Conservation (phyloP, 1,140 invertebrate genomes). For the Tenebrio molitor region DNA sequence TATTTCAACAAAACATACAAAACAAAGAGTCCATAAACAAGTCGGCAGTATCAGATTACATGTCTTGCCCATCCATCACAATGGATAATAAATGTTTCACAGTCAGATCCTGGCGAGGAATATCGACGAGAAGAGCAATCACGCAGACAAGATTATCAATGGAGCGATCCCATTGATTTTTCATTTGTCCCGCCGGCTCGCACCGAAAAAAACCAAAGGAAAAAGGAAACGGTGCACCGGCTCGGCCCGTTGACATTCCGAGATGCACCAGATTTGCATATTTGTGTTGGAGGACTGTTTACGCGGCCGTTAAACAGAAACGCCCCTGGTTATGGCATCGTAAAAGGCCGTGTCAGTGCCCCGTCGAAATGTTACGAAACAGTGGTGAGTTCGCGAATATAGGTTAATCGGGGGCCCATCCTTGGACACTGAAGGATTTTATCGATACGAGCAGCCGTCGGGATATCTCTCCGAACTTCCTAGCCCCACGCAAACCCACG, state of each 20-base stretch:
- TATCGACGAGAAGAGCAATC: constrained; percentile 18
- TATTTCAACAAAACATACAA: constrained; percentile 31
- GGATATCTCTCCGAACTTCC: constrained; percentile 25
- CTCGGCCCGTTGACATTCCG: neutral
- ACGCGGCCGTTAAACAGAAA: neutral
- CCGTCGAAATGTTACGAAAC: constrained; percentile 8
- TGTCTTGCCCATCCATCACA: constrained; percentile 30
- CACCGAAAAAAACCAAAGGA: neutral
- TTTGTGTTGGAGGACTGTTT: constrained; percentile 9
- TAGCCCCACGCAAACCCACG: constrained; percentile 42
- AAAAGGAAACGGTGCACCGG: neutral
- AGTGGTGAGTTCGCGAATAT: constrained; percentile 21
- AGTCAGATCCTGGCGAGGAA: neutral
- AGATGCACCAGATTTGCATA: constrained; percentile 32
- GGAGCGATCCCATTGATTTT: constrained; percentile 22
- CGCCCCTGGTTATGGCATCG: neutral
- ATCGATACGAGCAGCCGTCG: constrained; percentile 11
- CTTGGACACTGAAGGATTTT: neutral
- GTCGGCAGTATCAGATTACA: constrained; percentile 36
- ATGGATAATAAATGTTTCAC: constrained; percentile 33
- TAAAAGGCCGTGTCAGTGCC: constrained; percentile 22
- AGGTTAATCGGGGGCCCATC: constrained; percentile 29
- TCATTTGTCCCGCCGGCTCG: neutral
- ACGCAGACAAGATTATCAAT: constrained; percentile 31
- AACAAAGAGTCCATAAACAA: constrained; percentile 36